Conservation (phyloP, 1,140 invertebrate species). For the Bombyx mandarina region DNA sequence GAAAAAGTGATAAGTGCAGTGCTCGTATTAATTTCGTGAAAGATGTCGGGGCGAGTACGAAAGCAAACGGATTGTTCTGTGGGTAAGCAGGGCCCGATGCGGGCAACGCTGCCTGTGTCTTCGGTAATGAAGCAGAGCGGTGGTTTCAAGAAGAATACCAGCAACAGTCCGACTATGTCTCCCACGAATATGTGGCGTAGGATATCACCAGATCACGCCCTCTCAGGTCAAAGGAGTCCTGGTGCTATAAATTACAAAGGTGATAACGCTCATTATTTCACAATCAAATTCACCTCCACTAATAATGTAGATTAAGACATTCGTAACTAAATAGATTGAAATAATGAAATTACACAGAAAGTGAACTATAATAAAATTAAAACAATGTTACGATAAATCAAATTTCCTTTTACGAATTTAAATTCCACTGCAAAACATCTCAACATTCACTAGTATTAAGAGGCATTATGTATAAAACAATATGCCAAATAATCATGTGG, state of each 20-base stretch:
- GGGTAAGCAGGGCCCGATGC: constrained; percentile 79
- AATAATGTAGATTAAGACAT: too few species aligned
- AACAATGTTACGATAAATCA: too few species aligned
- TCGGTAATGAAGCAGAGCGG: constrained; percentile 77
- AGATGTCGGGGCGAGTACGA: constrained; percentile 76
- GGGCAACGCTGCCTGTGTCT: constrained; percentile 80
- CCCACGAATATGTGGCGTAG: constrained; percentile 76
- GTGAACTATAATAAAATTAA: too few species aligned
- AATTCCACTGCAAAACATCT: too few species aligned
- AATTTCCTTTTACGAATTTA: too few species aligned
- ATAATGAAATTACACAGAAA: too few species aligned
- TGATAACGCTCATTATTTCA: constrained; percentile 28
- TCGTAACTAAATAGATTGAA: too few species aligned
- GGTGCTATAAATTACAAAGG: constrained; percentile 81
- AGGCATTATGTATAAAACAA: too few species aligned
- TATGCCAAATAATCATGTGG: too few species aligned
- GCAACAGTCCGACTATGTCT: constrained; percentile 76
- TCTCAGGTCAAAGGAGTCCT: constrained; percentile 79
- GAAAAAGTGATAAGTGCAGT: constrained; percentile 21
- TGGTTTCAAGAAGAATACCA: constrained; percentile 73
- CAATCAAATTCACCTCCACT: too few species aligned
- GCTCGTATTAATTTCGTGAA: constrained; percentile 6
- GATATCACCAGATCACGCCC: constrained; percentile 77
- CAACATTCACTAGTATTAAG: too few species aligned
- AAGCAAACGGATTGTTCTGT: constrained; percentile 78